Base-by-base conservation (phyloP, 2,113 vertebrate genomes). In the Dryoscopus gambensis region DNA sequence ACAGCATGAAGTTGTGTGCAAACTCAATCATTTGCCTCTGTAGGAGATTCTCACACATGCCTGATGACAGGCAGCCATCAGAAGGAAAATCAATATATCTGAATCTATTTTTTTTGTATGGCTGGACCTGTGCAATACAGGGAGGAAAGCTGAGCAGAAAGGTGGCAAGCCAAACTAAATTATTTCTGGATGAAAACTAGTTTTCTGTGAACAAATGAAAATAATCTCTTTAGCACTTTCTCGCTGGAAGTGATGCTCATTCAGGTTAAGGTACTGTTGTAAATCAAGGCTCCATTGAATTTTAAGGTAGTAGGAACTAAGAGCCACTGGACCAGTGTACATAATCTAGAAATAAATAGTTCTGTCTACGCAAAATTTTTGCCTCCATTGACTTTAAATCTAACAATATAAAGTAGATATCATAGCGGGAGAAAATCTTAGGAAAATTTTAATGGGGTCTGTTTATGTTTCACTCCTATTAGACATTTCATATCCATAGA, bases 51-150 rank as follows among this genome's bases (percentile, higher is more conserved):
- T 67, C 56, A 83, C 75, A 91, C 76, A 59, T 88, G 71, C 31
- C 30, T 93, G 78, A 91, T 70, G 74, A 89, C 68, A 73, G 70
- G 8, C 46, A 90, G 50, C 11, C 35, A 74, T 88, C 30, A 23
- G 67, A 70, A 92, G 9, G 52, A 92, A 83, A 96, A 95, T 90
- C 95, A 94, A 80, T 96, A 47, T 50, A 90, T 49, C 62, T 60
- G 59, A 77, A 55, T 76, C 17, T 64, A 2, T 63, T 89, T 75
- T 82, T 70, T 73, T 81, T 33, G 2, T 76, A 6, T 67, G 35
- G 46, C 16, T 67, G 24, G 33, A 35, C 70, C 37, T 59, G 39
- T 87, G 59, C 39, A 40, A 40, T 53, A 74, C 17, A 62, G 39
- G 31, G 35, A 84, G 20, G 52, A 80, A 88, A 71, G 37, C 68